phyloP scores from a whole-genome alignment of 2,113 vertebrate genomes.

The Choloepus hoffmanni region DNA sequence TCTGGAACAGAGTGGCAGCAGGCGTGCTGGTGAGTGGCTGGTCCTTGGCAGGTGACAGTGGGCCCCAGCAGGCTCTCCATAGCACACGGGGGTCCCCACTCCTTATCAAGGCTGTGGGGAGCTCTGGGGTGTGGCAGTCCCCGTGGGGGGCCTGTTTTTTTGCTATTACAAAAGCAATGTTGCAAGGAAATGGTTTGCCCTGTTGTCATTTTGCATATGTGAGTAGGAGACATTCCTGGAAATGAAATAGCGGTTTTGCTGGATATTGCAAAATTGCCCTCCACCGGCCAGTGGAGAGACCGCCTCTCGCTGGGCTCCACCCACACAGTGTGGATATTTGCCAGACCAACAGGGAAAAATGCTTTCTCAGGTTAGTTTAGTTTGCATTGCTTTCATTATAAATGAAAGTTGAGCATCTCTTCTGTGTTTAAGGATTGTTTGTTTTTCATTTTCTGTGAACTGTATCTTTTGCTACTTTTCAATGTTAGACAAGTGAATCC shows the following conservation, averaged over 20 bases:
- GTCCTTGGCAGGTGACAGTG: too few species aligned
- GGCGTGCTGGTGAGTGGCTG: background rate
- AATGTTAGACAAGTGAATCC: background rate
- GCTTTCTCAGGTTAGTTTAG: rapidly evolving
- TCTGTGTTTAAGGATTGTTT: background rate
- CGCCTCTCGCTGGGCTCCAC: rapidly evolving
- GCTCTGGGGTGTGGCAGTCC: background rate
- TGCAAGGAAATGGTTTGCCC: too few species aligned
- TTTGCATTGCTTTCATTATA: background rate
- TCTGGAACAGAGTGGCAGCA: rapidly evolving
- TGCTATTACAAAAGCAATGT: rapidly evolving
- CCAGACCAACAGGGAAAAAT: rapidly evolving
- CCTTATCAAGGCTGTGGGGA: too few species aligned
- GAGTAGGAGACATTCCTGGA: background rate
- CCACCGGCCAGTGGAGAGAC: rapidly evolving
- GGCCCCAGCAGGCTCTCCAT: too few species aligned
- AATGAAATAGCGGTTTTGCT: rapidly evolving
- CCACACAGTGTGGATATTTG: rapidly evolving
- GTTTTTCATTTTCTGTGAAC: background rate
- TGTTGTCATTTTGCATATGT: background rate
- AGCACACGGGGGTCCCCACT: background rate
- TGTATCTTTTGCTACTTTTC: background rate
- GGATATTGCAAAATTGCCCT: too few species aligned
- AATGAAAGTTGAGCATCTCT: background rate
- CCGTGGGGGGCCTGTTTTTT: too few species aligned